Base-by-base conservation (phyloP, 2,113 vertebrate genomes). In the Psittacara wagleri region DNA sequence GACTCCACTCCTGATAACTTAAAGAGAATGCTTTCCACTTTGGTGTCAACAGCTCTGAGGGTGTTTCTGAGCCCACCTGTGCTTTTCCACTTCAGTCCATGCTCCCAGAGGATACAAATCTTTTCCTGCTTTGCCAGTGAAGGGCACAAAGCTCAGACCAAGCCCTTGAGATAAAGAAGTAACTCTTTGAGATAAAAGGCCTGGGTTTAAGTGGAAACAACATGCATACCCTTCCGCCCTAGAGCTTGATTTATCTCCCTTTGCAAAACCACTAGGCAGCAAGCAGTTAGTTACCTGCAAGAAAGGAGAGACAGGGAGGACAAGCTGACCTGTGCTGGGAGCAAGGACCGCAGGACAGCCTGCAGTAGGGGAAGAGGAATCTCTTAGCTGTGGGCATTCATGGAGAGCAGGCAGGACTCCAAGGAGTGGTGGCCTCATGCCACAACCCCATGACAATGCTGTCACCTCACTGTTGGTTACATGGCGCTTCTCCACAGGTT, bases 71-170 rank as follows among this genome's bases (percentile, higher is more conserved):
- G 41, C 43, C 41, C 57, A 62, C 62, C 28, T 75, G 55, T 1
- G 9, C 6, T 78, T 89, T 86, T 79, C 19, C 55, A n/a, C 17
- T 35, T 4, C 1, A 0, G 5, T 51, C 25, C 1, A 1, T 46
- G 6, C 18, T 76, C 52, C 28, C 3, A 6, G 1, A 8, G 20
- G 37, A 23, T 29, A 16, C 17, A 49, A 27, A 63, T 29, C 11
- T 62, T 79, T 52, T 73, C 49, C 46, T 77, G 31, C 7, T 54
- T 75, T 35, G 31, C 28, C 51, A 41, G 13, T 13, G 49, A 54
- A 83, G 18, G 35, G 33, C 59, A 66, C 28, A 70, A 49, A 0
- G 0, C 22, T 69, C 31, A 28, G 63, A 72, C 18, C 35, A 79
- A 82, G 22, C 13, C 41, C 22, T 28, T 1, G 0, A 1, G 0